phyloP scores from a whole-genome alignment of 2,113 vertebrate species.

The Calyptomena viridis region DNA sequence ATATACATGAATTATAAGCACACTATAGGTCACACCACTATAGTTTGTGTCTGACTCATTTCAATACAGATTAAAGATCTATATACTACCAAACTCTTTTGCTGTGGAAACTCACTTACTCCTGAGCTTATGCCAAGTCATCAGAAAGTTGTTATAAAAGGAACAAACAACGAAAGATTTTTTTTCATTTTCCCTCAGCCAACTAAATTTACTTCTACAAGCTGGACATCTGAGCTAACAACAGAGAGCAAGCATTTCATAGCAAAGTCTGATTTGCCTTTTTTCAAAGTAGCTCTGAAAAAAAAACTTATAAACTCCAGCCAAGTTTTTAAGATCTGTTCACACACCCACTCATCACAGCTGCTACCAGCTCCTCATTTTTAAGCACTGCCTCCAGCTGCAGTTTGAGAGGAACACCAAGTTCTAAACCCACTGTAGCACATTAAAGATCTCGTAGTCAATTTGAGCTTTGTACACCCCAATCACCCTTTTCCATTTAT shows the following conservation, averaged over 20 bases:
- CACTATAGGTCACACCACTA: neutral
- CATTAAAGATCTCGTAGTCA: neutral
- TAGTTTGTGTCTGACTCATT: neutral
- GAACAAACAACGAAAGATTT: neutral
- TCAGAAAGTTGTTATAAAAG: neutral
- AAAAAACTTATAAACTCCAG: neutral
- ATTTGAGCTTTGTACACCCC: neutral
- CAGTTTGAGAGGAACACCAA: neutral
- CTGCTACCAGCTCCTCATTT: neutral
- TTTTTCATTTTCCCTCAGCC: neutral
- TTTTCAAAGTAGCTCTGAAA: neutral
- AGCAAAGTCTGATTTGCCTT: neutral
- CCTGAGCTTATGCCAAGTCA: neutral
- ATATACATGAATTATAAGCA: neutral
- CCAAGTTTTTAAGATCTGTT: neutral
- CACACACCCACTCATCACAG: neutral
- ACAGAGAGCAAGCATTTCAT: neutral
- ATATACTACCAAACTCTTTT: neutral
- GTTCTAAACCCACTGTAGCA: neutral
- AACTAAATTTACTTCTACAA: neutral
- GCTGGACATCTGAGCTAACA: neutral
- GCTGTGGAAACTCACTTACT: neutral
- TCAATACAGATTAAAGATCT: neutral
- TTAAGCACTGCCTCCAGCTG: neutral
- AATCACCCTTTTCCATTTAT: neutral